phyloP scores from a whole-genome alignment of 2,888 invertebrate genomes.

The Amphipoea oculea region DNA sequence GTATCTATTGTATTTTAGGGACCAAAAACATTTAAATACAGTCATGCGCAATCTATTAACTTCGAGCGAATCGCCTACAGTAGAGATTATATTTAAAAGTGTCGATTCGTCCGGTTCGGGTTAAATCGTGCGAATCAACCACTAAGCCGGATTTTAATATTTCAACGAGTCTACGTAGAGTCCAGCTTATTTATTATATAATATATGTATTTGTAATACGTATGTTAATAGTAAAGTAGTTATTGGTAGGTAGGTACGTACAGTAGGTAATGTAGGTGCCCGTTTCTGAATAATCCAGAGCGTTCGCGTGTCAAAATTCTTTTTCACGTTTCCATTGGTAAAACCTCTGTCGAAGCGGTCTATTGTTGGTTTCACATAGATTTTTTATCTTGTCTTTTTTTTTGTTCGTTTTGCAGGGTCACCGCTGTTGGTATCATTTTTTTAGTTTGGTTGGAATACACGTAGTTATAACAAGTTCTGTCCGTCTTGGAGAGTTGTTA shows the following conservation, averaged over 20 bases:
- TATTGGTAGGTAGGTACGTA: slow-evolving; percentile 26
- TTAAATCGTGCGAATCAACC: not conserved
- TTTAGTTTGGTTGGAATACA: slow-evolving; percentile 49
- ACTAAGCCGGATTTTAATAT: slow-evolving; percentile 11
- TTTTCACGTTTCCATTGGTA: slow-evolving; percentile 78
- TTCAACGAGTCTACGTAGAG: slow-evolving; percentile 12
- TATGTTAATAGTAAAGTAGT: slow-evolving; percentile 48
- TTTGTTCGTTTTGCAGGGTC: slow-evolving; percentile 65
- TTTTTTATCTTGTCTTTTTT: slow-evolving; percentile 73
- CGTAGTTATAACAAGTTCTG: slow-evolving; percentile 57
- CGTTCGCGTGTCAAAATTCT: slow-evolving; percentile 73
- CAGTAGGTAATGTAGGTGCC: slow-evolving; percentile 52
- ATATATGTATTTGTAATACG: slow-evolving; percentile 9
- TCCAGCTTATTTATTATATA: not conserved
- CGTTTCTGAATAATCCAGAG: slow-evolving; percentile 74
- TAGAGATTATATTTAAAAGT: not conserved
- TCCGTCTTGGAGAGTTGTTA: slow-evolving; percentile 32
- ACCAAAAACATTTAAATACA: not conserved
- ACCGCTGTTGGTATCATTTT: slow-evolving; percentile 65
- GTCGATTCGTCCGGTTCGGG: not conserved
- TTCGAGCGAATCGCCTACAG: not conserved
- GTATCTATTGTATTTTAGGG: not conserved
- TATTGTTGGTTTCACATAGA: slow-evolving; percentile 76
- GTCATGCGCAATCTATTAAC: not conserved
- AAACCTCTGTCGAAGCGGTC: slow-evolving; percentile 74